phyloP scores from a whole-genome alignment of 2,888 invertebrate species.

The Coremacera marginata region DNA sequence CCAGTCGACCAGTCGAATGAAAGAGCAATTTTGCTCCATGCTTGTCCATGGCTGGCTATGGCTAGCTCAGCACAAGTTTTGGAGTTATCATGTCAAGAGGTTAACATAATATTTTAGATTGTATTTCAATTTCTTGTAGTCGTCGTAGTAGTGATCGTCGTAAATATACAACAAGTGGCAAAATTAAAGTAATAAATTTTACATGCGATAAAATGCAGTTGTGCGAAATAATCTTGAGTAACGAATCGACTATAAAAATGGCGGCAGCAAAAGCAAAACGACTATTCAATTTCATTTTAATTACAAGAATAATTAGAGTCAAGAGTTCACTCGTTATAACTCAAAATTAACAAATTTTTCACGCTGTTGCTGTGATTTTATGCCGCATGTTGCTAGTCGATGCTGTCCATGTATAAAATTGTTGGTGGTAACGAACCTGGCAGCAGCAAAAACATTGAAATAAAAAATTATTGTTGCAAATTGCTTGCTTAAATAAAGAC shows the following conservation, averaged over 20 bases:
- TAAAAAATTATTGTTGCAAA: neutral
- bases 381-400: neutral
- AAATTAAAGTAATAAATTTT: slow-evolving; percentile 32
- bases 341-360: slow-evolving; percentile 10
- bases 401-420: no score
- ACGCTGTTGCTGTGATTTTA: neutral
- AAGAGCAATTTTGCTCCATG: neutral
- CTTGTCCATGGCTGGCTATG: neutral
- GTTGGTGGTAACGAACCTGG: neutral
- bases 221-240: no score
- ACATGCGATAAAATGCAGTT: neutral
- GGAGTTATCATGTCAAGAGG: slow-evolving; percentile 23
- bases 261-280: no score
- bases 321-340: slow-evolving; percentile 17
- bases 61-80: neutral
- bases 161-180: slow-evolving; percentile 21
- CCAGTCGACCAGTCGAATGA: neutral
- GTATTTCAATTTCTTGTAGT: slow-evolving; percentile 21
- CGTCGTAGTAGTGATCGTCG: neutral
- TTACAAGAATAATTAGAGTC: slow-evolving; percentile 29
- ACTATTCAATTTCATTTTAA: slow-evolving; percentile 26
- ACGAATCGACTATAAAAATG: no score
- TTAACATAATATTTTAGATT: slow-evolving; percentile 36
- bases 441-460: neutral
- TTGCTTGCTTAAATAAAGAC: neutral